Evolutionary conservation across 2,888 invertebrate genomes (phyloP), one percentile per base, ranked within the genome.

Genomic region (Orthosia gothica): DNA sequence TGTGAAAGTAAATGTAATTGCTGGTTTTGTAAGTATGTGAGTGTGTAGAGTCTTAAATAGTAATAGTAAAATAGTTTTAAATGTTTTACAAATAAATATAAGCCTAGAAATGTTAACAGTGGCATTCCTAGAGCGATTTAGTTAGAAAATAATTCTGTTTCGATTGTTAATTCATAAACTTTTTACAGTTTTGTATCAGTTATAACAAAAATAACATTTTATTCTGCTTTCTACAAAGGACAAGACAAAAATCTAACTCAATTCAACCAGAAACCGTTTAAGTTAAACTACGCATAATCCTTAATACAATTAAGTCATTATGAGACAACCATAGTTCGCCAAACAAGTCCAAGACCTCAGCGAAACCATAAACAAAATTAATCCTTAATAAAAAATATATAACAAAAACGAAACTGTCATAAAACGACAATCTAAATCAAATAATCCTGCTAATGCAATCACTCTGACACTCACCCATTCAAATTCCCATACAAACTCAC

Each of bases 401-500:
- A 55, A 62, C 66, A 80, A 81, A 79, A 85, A 83, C 81, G 75
- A 83, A 86, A 86, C 82, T 77, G 83, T 85, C 89, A 82, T 89
- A 87, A 90, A 90, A 88, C 85, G 86, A 89, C 89, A 86, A 79
- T 86, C 87, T 84, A 87, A 91, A 86, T 89, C 83, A 82, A 82
- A 82, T 93, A 92, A 92, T 92, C 90, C 89, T 77, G 83, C 91
- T 93, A 93, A 93, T 91, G 88, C 91, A 90, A 87, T 95, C 93
- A 94, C 88, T 84, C 83, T 90, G 85, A 91, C 92, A 90, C 92
- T 91, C 91, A 88, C 88, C 90, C 91, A 94, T 93, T 93, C 88
- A 91, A 90, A 93, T 94, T 95, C 95, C 92, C 95, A 94, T 95
- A 94, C 90, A 91, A 74, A 78, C 55, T 65, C 81, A 86, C 70